Conservation (phyloP, 1,140 invertebrate species). For the Drosophila rhopaloa region DNA sequence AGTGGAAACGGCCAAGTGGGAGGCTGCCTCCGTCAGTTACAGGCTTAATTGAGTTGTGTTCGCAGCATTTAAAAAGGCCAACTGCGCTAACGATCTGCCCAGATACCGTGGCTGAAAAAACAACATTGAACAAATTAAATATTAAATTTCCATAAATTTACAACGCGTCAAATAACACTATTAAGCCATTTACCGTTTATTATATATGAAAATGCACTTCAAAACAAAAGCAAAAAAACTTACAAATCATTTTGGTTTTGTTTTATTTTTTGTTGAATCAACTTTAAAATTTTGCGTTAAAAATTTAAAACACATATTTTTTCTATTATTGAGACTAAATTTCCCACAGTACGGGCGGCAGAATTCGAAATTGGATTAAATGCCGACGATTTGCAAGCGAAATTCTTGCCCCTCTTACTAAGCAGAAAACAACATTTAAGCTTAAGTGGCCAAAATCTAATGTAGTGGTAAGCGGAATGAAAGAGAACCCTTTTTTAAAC, state of each 20-base stretch:
- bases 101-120: slow-evolving; percentile 16
- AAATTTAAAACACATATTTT: not conserved
- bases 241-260: not conserved
- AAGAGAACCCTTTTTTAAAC: slow-evolving; percentile 21
- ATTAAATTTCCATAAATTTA: not conserved
- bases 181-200: not conserved
- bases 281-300: not conserved
- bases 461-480: slow-evolving; percentile 15
- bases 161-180: not conserved
- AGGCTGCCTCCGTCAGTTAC: slow-evolving; percentile 34
- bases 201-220: not conserved
- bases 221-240: not conserved
- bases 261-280: not conserved
- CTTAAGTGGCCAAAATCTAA: slow-evolving; percentile 50
- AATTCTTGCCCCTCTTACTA: slow-evolving; percentile 11
- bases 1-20: slow-evolving; percentile 18
- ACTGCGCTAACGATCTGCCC: slow-evolving; percentile 61
- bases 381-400: slow-evolving; percentile 41
- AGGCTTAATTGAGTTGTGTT: slow-evolving; percentile 78
- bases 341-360: slow-evolving; percentile 15
- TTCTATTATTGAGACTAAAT: not conserved
- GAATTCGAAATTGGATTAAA: slow-evolving; percentile 48
- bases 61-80: slow-evolving; percentile 75
- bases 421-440: slow-evolving; percentile 40
- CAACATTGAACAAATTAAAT: not conserved